Percentiles rank a stretch among this genome's conserved stretches.
These are phyloP conservation scores for Rhynchonycteris naso DNA, from an alignment of 2,797 vertebrate species.

Conservation along the genomic window DNA sequence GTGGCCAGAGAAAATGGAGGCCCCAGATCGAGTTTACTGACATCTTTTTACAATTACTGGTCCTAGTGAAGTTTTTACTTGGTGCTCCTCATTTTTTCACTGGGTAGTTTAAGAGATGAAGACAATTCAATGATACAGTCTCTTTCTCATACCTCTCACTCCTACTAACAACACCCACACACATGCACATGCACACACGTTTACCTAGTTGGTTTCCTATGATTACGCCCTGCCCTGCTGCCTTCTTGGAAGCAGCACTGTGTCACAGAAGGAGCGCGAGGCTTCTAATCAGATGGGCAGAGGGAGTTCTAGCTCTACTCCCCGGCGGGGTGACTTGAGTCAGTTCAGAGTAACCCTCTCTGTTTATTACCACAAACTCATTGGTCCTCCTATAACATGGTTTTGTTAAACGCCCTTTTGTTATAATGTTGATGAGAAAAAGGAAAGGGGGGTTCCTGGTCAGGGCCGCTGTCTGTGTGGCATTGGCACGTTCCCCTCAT, in stretches of 20 bases:
- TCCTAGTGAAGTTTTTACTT: neutral
- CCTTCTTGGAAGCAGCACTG: neutral
- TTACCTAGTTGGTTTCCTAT: neutral
- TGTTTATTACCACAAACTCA: neutral
- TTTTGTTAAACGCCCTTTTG: neutral
- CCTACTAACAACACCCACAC: neutral
- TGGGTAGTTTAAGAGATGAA: neutral
- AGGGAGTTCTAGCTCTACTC: neutral
- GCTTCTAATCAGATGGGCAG: neutral
- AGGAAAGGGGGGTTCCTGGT: neutral
- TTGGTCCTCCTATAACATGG: neutral
- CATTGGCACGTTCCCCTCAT: accelerated
- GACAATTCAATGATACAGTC: neutral
- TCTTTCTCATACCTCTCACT: neutral
- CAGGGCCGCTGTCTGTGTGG: neutral
- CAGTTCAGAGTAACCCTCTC: neutral
- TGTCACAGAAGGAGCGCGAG: neutral
- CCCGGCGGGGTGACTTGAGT: neutral
- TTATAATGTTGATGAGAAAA: no score
- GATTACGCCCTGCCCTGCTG: neutral
- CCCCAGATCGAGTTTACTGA: neutral
- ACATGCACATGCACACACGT: accelerated
- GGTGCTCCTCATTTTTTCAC: neutral
- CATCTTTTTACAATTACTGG: neutral
- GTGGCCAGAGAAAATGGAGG: neutral